Conservation (phyloP, 2,113 vertebrate genomes). For the Ranitomeya imitator region DNA sequence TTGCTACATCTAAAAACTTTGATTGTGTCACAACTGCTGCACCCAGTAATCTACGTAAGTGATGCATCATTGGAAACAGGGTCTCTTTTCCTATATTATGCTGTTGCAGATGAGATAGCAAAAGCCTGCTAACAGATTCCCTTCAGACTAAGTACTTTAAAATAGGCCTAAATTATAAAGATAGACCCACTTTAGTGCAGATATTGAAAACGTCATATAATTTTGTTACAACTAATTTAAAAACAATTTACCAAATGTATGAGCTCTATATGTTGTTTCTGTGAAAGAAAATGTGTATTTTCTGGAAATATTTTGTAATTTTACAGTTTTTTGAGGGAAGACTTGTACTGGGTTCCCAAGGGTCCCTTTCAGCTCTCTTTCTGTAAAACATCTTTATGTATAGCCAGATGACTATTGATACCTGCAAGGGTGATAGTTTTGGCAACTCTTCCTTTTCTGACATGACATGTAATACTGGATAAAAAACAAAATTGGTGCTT, state of each 20-base stretch:
- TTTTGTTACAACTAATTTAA: neutral
- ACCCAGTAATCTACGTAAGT: no score
- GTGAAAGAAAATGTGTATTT: neutral
- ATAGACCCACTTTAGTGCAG: neutral
- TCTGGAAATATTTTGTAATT: conserved; percentile 27
- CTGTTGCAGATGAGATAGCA: no score
- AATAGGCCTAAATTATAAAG: no score
- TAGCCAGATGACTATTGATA: conserved; percentile 36
- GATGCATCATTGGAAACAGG: no score
- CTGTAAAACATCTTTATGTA: conserved; percentile 34
- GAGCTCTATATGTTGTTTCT: neutral
- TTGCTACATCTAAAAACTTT: no score
- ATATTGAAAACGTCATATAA: neutral
- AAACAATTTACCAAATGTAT: neutral
- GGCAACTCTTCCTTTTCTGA: conserved; percentile 36
- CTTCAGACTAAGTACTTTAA: no score
- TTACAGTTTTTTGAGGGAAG: conserved; percentile 18
- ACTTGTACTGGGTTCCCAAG: neutral
- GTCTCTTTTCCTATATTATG: no score
- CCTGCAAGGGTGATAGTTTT: conserved; percentile 48
- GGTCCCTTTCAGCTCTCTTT: conserved; percentile 20
- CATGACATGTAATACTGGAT: conserved; percentile 52
- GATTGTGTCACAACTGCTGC: no score
- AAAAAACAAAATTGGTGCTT: conserved; percentile 52
- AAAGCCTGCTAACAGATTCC: no score